These are phyloP conservation scores for Lucilia cuprina DNA, from an alignment of 1,140 invertebrate genomes.

Conservation along the genomic window DNA sequence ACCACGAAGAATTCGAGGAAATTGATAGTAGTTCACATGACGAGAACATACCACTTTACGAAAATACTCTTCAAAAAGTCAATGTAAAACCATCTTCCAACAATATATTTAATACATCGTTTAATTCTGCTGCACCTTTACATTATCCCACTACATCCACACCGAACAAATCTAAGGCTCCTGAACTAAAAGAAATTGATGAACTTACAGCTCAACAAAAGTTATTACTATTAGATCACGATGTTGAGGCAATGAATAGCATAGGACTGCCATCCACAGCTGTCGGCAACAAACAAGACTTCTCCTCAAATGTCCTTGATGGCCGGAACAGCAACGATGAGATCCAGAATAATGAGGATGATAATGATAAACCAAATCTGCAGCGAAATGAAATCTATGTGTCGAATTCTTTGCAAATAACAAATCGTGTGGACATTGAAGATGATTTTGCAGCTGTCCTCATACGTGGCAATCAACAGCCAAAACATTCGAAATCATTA, in stretches of 20 bases:
- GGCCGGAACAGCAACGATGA: not conserved
- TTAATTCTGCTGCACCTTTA: conserved; percentile 13
- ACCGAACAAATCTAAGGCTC: not conserved
- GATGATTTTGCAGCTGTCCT: conserved; percentile 51
- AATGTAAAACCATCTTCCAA: conserved; percentile 1
- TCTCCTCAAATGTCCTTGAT: not conserved
- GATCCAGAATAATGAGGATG: not conserved
- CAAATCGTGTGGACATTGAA: conserved; percentile 47
- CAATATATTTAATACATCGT: conserved; percentile 20
- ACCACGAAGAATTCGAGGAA: conserved; percentile 47
- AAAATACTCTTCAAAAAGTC: conserved; percentile 44
- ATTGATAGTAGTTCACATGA: conserved; percentile 4
- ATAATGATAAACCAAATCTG: not conserved
- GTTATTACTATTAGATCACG: conserved; percentile 42
- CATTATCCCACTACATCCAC: not conserved
- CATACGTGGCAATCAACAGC: conserved; percentile 51
- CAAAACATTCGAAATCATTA: conserved; percentile 56
- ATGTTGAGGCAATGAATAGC: conserved; percentile 59
- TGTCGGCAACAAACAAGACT: not conserved
- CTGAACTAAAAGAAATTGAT: not conserved
- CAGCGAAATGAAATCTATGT: conserved; percentile 55
- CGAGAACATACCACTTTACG: conserved; percentile 52
- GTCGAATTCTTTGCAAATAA: conserved; percentile 56
- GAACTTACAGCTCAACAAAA: not conserved
- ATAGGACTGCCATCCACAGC: conserved; percentile 48